Conservation (phyloP, 2,113 vertebrate genomes). For the Psettodes erumei region DNA sequence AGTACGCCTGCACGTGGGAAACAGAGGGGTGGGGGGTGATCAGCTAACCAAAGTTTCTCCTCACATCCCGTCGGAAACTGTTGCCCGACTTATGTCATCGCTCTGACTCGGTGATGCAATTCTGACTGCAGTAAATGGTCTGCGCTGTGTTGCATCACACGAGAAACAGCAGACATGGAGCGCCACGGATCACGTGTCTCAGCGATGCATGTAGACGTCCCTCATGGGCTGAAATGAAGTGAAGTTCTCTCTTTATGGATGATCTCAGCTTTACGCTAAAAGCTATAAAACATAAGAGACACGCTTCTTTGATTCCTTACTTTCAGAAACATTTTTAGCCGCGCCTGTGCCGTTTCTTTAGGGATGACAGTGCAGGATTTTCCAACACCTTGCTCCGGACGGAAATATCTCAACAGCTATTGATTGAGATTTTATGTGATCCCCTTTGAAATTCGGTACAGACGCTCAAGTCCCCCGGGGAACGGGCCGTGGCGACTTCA, state of each 20-base stretch:
- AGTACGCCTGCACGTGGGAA: conserved; percentile 51
- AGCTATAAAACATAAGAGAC: too few species aligned
- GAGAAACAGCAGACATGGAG: conserved; percentile 21
- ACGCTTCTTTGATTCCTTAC: neutral
- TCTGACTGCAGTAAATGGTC: neutral
- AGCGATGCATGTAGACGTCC: conserved; percentile 1
- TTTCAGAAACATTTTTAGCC: neutral
- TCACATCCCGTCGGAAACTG: conserved; percentile 6
- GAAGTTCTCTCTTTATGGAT: too few species aligned
- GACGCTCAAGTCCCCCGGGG: neutral
- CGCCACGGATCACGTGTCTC: neutral
- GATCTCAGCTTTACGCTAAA: too few species aligned
- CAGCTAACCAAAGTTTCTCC: conserved; percentile 21
- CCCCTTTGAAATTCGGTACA: neutral
- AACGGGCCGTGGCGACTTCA: neutral
- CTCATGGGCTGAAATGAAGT: neutral
- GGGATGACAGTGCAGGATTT: neutral
- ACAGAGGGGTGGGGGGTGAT: conserved; percentile 25
- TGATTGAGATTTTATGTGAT: neutral
- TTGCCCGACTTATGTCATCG: conserved; percentile 1
- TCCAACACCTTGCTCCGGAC: neutral
- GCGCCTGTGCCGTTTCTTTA: too few species aligned
- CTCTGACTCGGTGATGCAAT: neutral
- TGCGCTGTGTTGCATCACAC: neutral
- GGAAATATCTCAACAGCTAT: neutral